Evolutionary conservation across 2,113 vertebrate genomes (phyloP).

Genomic region (Brevimyrus niger): DNA sequence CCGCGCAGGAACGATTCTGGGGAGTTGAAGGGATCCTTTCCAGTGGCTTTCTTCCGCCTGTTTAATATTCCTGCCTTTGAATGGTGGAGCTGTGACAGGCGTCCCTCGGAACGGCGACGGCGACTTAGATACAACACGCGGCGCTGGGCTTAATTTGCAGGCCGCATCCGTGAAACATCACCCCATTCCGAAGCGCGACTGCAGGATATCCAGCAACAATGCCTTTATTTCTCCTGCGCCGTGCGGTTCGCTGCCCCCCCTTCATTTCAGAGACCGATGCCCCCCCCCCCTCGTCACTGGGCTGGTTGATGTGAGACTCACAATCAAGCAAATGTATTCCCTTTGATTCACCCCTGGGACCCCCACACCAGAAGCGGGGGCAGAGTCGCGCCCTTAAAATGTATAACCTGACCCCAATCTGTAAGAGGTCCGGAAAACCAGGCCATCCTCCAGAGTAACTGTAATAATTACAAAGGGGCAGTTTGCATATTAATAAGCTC

Average conservation of each 20-base stretch:
- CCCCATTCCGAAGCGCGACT: not conserved
- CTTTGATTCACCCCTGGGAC: not conserved
- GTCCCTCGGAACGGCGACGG: not conserved
- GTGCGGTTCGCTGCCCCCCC: not conserved
- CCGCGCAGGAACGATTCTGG: not conserved
- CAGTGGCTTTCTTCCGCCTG: not conserved
- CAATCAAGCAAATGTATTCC: not conserved
- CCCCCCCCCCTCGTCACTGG: not conserved
- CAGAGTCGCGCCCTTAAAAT: not conserved
- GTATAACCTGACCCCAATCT: conserved; percentile 13
- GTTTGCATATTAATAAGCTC: conserved; percentile 9
- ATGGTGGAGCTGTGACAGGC: not conserved
- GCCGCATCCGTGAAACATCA: not conserved
- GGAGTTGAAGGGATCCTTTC: conserved; percentile 5
- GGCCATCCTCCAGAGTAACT: not conserved
- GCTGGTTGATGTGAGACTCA: not conserved
- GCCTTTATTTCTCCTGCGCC: not conserved
- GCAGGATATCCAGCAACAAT: not conserved
- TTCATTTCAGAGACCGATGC: not conserved
- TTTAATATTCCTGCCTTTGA: conserved; percentile 10
- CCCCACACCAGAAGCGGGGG: not conserved
- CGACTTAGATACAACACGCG: not conserved
- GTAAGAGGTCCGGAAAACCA: not conserved
- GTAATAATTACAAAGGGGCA: not conserved
- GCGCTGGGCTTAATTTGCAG: not conserved